Evolutionary conservation across 2,797 vertebrate genomes (phyloP).

Genomic region (Spinibarbus caldwelli): DNA sequence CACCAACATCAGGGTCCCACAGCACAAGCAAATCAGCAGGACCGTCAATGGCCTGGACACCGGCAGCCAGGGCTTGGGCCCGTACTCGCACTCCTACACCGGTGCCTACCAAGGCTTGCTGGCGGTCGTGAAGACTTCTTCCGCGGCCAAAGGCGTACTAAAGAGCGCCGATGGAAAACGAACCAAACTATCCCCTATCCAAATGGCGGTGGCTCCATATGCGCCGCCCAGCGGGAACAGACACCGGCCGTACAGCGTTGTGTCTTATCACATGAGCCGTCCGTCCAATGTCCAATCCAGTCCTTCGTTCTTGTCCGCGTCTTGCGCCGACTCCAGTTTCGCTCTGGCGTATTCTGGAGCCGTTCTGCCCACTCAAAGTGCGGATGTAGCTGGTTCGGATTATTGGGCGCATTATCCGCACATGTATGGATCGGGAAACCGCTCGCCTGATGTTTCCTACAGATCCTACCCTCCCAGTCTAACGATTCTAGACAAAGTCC

Average conservation of each 20-base stretch:
- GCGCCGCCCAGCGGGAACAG: conserved; percentile 84
- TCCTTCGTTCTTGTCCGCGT: conserved; percentile 85
- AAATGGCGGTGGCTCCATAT: conserved; percentile 86
- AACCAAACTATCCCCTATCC: conserved; percentile 89
- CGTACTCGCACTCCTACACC: conserved; percentile 82
- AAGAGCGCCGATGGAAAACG: conserved; percentile 92
- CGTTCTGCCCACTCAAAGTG: conserved; percentile 83
- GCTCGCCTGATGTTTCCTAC: conserved; percentile 70
- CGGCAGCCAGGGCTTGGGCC: conserved; percentile 75
- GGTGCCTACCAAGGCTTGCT: conserved; percentile 89
- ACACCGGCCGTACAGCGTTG: conserved; percentile 79
- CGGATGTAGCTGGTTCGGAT: conserved; percentile 85
- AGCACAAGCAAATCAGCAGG: conserved; percentile 95
- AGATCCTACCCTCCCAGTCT: conserved; percentile 68
- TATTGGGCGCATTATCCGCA: conserved; percentile 86
- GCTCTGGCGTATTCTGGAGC: conserved; percentile 76
- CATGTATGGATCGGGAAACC: conserved; percentile 66
- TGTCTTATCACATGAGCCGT: conserved; percentile 91
- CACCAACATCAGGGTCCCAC: conserved; percentile 93
- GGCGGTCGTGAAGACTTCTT: conserved; percentile 84
- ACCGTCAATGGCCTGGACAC: conserved; percentile 96
- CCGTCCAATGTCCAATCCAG: conserved; percentile 81
- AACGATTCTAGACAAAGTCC: conserved; percentile 71
- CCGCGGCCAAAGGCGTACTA: conserved; percentile 80
- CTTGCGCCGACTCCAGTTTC: conserved; percentile 74